These are phyloP conservation scores for Mus musculus DNA, from an alignment of 2,113 vertebrate species.

Conservation along the genomic window GRCm39 chr9:74061001-74061500, in stretches of 20 bases:
- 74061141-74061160: neutral
- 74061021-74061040: neutral
- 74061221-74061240: neutral
- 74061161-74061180: neutral
- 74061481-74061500: neutral
- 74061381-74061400: neutral
- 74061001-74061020: too few relatives aligned
- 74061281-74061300: neutral
- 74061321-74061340: neutral
- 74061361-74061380: neutral
- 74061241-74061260: neutral
- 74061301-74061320: constrained; percentile 11
- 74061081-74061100: neutral
- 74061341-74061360: neutral
- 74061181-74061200: neutral
- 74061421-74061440: neutral
- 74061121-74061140: neutral
- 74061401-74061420: neutral
- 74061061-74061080: neutral
- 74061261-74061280: constrained; percentile 1
- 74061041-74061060: too few relatives aligned
- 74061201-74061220: neutral
- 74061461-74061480: neutral
- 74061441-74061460: too few relatives aligned
- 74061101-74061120: neutral